phyloP scores from a whole-genome alignment of 1,140 invertebrate species.

The Antheraea mylitta region DNA sequence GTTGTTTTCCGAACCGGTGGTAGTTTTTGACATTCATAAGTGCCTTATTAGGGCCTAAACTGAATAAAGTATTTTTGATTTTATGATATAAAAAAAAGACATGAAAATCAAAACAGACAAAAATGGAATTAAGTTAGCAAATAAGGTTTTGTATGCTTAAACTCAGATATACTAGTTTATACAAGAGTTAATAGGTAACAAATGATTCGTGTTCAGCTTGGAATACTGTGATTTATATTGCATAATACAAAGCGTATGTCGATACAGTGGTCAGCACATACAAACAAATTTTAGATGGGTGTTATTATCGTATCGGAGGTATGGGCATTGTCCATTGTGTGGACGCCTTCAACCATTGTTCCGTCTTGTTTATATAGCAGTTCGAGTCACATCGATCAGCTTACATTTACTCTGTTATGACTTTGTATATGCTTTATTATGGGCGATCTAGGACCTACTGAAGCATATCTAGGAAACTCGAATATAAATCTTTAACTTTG shows the following conservation, averaged over 20 bases:
- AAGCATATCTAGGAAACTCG: constrained; percentile 12
- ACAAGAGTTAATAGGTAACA: background rate
- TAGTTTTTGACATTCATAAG: no score
- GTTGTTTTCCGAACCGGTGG: no score
- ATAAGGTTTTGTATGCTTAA: no score
- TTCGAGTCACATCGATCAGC: constrained; percentile 47
- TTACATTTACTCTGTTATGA: constrained; percentile 49
- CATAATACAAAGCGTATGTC: constrained; percentile 39
- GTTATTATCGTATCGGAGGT: constrained; percentile 57
- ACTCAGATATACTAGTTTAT: no score
- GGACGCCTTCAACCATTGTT: constrained; percentile 64
- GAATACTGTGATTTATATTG: constrained; percentile 29
- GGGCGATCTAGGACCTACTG: constrained; percentile 22
- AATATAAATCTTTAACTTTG: background rate
- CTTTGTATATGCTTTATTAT: constrained; percentile 36
- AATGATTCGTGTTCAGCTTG: background rate
- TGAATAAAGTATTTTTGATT: no score
- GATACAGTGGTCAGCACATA: constrained; percentile 41
- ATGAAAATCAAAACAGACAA: no score
- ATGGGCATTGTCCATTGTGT: constrained; percentile 72
- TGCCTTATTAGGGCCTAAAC: no score
- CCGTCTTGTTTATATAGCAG: constrained; percentile 39
- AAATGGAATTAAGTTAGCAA: no score
- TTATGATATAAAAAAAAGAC: no score
- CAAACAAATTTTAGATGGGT: constrained; percentile 57